These are phyloP conservation scores for Clarias macrocephalus DNA, from an alignment of 2,113 vertebrate genomes.

Conservation along the genomic window DNA sequence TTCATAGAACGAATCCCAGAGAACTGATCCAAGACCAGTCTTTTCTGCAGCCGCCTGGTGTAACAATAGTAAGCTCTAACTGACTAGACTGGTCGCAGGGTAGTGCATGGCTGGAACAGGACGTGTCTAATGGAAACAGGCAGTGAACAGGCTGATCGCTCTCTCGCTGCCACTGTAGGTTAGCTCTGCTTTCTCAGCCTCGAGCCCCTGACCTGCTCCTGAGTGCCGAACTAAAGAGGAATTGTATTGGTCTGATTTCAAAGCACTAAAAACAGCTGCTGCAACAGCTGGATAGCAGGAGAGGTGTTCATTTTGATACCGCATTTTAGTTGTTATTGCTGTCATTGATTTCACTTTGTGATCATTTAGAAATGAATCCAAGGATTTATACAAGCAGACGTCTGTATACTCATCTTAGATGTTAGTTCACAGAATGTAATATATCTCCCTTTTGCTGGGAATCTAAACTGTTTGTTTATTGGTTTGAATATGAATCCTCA, in stretches of 20 bases:
- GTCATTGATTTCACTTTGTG: neutral
- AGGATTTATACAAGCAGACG: neutral
- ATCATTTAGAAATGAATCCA: neutral
- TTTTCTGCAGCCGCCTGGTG: slow-evolving; percentile 11
- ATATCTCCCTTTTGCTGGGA: neutral
- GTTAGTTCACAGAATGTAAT: neutral
- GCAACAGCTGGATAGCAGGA: neutral
- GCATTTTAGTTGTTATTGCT: neutral
- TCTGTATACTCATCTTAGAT: too few relatives aligned
- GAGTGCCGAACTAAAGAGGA: neutral
- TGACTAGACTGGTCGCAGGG: slow-evolving; percentile 30
- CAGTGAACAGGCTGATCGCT: slow-evolving; percentile 23
- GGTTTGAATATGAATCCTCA: neutral
- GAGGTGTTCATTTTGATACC: neutral
- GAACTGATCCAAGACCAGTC: slow-evolving; percentile 41
- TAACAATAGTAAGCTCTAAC: neutral
- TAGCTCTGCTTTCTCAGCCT: slow-evolving; percentile 24
- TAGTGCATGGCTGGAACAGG: neutral
- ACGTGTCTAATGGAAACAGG: slow-evolving; percentile 21
- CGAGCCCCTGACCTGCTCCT: neutral
- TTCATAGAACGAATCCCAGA: slow-evolving; percentile 24
- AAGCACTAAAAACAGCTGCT: neutral
- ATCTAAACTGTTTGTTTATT: neutral
- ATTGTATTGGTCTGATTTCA: neutral
- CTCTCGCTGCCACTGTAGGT: slow-evolving; percentile 28